Evolutionary conservation across 2,797 vertebrate species (phyloP).

Genomic region (Staurois parvus): DNA sequence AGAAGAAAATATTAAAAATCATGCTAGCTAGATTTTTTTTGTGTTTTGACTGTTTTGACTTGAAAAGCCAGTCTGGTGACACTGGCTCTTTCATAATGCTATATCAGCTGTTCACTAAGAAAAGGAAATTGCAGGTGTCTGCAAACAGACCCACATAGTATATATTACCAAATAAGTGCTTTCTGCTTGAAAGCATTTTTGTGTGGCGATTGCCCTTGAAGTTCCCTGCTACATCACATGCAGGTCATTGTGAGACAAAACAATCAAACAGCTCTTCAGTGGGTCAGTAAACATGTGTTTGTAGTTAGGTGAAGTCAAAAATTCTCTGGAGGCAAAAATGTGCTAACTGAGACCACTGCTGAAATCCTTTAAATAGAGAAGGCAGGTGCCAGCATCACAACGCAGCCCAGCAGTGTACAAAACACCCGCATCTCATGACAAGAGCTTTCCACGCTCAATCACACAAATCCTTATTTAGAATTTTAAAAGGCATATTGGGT

Average conservation of each 20-base stretch:
- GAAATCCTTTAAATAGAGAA: conserved; percentile 9
- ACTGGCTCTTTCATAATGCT: not conserved
- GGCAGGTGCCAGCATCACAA: not conserved
- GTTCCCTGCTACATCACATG: conserved; percentile 30
- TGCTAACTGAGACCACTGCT: conserved; percentile 12
- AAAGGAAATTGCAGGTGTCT: conserved; percentile 45
- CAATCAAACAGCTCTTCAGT: conserved; percentile 39
- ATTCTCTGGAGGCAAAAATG: not conserved
- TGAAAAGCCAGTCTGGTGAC: not conserved
- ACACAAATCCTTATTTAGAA: not conserved
- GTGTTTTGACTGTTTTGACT: not conserved
- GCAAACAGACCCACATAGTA: conserved; percentile 17
- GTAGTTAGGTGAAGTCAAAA: conserved; percentile 39
- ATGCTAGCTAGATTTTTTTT: not conserved
- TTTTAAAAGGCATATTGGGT: not conserved
- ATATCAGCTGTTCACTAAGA: not conserved
- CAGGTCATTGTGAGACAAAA: conserved; percentile 52
- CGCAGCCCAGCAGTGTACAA: not conserved
- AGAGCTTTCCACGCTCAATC: not conserved
- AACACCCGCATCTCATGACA: conserved; percentile 6
- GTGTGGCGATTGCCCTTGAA: conserved; percentile 45
- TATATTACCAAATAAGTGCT: conserved; percentile 30
- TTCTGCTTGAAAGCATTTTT: conserved; percentile 52
- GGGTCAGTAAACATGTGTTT: conserved; percentile 34
- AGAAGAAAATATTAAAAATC: not conserved